Conservation (phyloP, 2,888 invertebrate genomes). For the Sympetrum striolatum region DNA sequence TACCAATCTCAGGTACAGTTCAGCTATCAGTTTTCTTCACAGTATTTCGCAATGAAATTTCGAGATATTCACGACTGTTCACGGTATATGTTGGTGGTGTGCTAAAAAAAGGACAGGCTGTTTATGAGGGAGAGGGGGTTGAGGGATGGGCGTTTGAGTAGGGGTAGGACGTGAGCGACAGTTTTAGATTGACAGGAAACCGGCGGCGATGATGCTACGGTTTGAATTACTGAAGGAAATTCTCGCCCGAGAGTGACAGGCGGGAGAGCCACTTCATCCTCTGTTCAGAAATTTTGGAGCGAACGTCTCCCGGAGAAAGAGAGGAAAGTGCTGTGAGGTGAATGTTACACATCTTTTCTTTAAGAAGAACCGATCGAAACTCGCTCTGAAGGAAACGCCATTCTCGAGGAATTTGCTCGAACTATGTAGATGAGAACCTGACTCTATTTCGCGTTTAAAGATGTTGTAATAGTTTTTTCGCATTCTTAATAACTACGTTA, state of each 20-base stretch:
- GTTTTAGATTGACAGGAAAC: conserved; percentile 41
- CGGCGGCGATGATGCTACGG: conserved; percentile 20
- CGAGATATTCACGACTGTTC: neutral
- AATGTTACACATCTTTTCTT: neutral
- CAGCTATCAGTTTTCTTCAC: too few relatives aligned
- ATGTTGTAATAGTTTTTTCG: too few relatives aligned
- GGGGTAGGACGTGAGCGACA: conserved; percentile 20
- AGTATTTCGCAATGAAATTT: too few relatives aligned
- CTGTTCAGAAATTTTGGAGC: neutral
- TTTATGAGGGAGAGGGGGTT: neutral
- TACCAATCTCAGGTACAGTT: too few relatives aligned
- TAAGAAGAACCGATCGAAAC: neutral
- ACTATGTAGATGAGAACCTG: too few relatives aligned
- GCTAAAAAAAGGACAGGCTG: neutral
- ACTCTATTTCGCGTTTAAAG: too few relatives aligned
- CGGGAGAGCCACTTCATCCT: neutral
- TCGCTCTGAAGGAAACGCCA: neutral
- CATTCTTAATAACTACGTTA: too few relatives aligned
- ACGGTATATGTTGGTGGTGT: neutral
- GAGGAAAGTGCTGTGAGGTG: neutral
- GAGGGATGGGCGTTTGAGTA: neutral
- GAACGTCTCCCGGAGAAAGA: neutral
- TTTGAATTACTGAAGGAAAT: conserved; percentile 18
- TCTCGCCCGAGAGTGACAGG: neutral
- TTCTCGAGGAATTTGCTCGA: neutral